Evolutionary conservation across 2,888 invertebrate genomes (phyloP).

Genomic region (Drosophila peninsularis): DNA sequence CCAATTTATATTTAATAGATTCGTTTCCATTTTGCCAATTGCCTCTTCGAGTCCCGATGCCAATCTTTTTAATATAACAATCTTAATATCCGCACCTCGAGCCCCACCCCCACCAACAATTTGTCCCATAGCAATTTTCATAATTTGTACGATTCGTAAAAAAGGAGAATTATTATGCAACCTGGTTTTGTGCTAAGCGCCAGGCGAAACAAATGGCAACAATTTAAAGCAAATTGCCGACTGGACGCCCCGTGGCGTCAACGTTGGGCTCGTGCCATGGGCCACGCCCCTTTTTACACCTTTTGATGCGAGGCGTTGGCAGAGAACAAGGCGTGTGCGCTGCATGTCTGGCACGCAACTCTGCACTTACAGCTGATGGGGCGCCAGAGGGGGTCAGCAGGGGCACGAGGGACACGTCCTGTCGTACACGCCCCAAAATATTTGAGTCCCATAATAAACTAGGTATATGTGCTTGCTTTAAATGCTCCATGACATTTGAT

Average conservation of each 20-base stretch:
- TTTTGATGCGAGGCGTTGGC: conserved; percentile 50
- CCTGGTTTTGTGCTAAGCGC: conserved; percentile 52
- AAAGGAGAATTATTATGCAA: conserved; percentile 69
- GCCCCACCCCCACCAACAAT: neutral
- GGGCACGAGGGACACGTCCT: conserved; percentile 4
- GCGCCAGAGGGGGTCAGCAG: neutral
- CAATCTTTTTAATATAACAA: conserved; percentile 24
- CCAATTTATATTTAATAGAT: neutral
- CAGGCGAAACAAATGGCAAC: conserved; percentile 74
- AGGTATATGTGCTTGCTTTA: conserved; percentile 62
- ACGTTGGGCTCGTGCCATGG: conserved; percentile 53
- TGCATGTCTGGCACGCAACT: conserved; percentile 69
- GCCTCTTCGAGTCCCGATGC: neutral
- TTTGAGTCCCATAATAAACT: conserved; percentile 57
- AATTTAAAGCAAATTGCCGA: conserved; percentile 75
- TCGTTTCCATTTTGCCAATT: neutral
- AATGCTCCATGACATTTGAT: conserved; percentile 75
- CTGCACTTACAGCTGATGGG: conserved; percentile 60
- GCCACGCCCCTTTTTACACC: conserved; percentile 75
- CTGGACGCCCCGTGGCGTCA: conserved; percentile 65
- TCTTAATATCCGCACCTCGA: conserved; percentile 9
- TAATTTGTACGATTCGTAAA: conserved; percentile 65
- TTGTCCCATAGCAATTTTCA: conserved; percentile 57
- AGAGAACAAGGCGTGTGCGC: conserved; percentile 56
- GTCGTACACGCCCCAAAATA: conserved; percentile 56